A percentile compares a stretch with the other conserved stretches of the same genome.
These are phyloP conservation scores for Plemyria rubiginata DNA, from an alignment of 2,888 invertebrate genomes.

Conservation along the genomic window DNA sequence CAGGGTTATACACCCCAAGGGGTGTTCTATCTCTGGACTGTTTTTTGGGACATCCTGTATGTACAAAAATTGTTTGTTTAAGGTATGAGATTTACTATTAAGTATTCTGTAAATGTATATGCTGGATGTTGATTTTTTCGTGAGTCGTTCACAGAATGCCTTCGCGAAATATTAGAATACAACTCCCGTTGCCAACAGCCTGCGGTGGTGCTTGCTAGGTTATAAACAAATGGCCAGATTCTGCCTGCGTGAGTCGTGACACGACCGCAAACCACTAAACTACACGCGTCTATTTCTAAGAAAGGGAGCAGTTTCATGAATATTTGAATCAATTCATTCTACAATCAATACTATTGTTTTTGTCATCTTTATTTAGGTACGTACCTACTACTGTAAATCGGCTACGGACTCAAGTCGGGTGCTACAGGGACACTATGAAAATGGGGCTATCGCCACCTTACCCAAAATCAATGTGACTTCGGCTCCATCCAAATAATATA, in stretches of 20 bases:
- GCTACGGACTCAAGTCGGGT: too few species aligned
- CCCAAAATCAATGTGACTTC: too few species aligned
- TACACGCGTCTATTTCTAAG: constrained; percentile 17
- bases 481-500: too few species aligned
- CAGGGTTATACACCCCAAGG: too few species aligned
- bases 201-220: constrained; percentile 18
- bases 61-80: too few species aligned
- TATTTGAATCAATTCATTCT: neutral
- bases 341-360: neutral
- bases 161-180: constrained; percentile 3
- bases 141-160: constrained; percentile 5
- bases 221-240: constrained; percentile 53
- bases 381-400: too few species aligned
- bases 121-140: neutral
- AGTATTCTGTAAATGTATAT: neutral
- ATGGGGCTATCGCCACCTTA: too few species aligned
- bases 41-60: too few species aligned
- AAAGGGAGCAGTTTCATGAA: constrained; percentile 9
- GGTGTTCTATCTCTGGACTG: too few species aligned
- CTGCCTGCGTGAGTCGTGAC: constrained; percentile 64
- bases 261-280: constrained; percentile 51
- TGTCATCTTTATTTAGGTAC: too few species aligned
- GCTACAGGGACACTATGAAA: too few species aligned
- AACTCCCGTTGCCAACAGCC: constrained; percentile 8
- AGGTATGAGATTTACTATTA: too few species aligned